Evolutionary conservation across 2,888 invertebrate genomes (phyloP).

Genomic region (Dinocampus coccinellae): DNA sequence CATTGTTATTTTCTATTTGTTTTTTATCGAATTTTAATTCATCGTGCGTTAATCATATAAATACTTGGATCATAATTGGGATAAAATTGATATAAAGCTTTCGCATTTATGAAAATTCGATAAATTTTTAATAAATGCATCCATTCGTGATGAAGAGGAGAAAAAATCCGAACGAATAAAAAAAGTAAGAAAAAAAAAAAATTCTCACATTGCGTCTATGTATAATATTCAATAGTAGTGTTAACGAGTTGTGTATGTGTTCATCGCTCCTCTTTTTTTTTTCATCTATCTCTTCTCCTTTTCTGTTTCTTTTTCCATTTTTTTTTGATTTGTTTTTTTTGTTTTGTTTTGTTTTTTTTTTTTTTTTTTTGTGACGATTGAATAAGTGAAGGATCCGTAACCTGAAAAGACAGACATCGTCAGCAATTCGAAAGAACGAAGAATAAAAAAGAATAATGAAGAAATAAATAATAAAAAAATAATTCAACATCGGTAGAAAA

Average conservation of each 20-base stretch:
- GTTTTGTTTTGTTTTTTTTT: conserved; percentile 35
- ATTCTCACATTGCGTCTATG: conserved; percentile 7
- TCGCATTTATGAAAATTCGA: too few species aligned
- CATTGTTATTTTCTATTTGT: too few species aligned
- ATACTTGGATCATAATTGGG: neutral
- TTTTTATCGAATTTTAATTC: neutral
- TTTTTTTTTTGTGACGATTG: neutral
- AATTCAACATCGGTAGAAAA: too few species aligned
- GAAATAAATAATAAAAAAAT: neutral
- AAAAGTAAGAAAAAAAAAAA: conserved; percentile 17
- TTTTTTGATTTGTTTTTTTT: too few species aligned
- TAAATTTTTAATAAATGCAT: too few species aligned
- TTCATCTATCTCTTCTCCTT: conserved; percentile 11
- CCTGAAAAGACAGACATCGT: conserved; percentile 25
- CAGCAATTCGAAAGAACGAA: conserved; percentile 24
- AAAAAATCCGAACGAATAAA: neutral
- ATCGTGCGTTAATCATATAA: neutral
- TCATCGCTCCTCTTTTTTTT: conserved; percentile 42
- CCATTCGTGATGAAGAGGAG: neutral
- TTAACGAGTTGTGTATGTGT: conserved; percentile 62
- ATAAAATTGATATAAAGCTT: too few species aligned
- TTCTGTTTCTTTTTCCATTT: conserved; percentile 34
- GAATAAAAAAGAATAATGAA: conserved; percentile 2
- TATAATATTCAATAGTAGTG: conserved; percentile 52
- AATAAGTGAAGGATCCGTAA: conserved; percentile 4